These are phyloP conservation scores for Sorex araneus DNA, from an alignment of 2,113 vertebrate species.

Conservation along the genomic window DNA sequence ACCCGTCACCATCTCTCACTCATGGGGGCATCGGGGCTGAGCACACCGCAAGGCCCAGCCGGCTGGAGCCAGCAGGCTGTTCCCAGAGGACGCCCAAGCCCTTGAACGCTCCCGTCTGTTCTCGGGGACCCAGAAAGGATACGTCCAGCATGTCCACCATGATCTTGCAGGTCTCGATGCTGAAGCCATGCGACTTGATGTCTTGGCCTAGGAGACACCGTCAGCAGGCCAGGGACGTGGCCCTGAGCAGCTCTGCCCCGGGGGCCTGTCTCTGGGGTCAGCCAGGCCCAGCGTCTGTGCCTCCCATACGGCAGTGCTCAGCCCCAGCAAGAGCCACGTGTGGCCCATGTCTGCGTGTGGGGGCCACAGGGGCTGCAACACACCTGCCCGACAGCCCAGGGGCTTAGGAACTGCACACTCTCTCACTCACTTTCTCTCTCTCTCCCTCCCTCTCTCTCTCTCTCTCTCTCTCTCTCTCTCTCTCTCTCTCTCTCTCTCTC, in stretches of 20 bases:
- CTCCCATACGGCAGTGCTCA: rapidly evolving
- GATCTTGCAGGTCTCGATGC: conserved; percentile 93
- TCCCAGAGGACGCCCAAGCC: not conserved
- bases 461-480: no score
- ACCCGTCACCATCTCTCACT: no score
- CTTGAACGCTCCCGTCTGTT: not conserved
- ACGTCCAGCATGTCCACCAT: conserved; percentile 96
- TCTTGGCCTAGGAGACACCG: conserved; percentile 90
- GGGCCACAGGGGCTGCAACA: no score
- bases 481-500: no score
- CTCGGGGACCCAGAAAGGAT: conserved; percentile 88
- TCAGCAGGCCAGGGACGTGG: not conserved
- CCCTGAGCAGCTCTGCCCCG: not conserved
- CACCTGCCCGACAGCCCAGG: no score
- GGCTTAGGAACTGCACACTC: no score
- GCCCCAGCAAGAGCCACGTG: no score
- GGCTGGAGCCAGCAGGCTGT: not conserved
- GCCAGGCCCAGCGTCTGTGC: rapidly evolving
- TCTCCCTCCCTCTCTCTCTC: no score
- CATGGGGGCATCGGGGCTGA: no score
- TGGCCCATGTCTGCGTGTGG: no score
- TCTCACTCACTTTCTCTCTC: no score
- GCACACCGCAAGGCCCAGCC: no score
- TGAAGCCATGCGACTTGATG: conserved; percentile 96
- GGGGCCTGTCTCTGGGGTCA: not conserved